Base-by-base conservation (phyloP, 1,140 invertebrate genomes). In the Drosophila carrolli region DNA sequence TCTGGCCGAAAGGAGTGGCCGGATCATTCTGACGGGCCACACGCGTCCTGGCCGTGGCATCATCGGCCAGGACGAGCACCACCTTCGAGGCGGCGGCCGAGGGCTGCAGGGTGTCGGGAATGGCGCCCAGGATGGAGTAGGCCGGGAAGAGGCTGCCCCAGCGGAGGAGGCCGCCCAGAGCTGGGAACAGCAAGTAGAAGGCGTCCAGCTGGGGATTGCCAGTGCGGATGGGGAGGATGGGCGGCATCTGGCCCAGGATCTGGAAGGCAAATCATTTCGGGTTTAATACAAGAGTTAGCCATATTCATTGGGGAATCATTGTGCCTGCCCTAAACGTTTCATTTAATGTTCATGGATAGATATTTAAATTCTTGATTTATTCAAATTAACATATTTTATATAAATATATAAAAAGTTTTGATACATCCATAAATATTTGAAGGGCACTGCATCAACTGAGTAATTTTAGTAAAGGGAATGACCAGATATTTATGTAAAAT, bases 31-130 rank as follows among this genome's bases (percentile, higher is more conserved):
- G 85, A 14, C 85, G 86, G 2, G 78, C 40, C 0, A 82, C 78
- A 5, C 85, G 70, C 1, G 86, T 72, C 57, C 90, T 90, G 19
- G 59, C 75, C 9, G 71, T 73, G 10, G 71, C 71, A 44, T 90
- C 86, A 2, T 90, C 86, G 19, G 90, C 86, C 29, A 91, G 56
- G 5, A 91, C 90, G 1, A 91, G 68, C 10, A 91, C 86, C 14
- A 91, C 90, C 63, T 91, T 91, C 8, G 90, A 91, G 19, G 81
- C 68, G 0, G 78, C 58, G 0, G 60, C 56, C 10, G 59, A n/a
- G 0, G 70, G 67, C 32, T 58, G 70, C 32, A 59, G 53, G 9
- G 19, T 14, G 19, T 81, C 81, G 7, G 81, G 70, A 8, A 72
- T 27, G 8, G 68, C 82, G 1, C 85, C 81, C 10, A 90, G 63